A percentile compares a stretch with the other conserved stretches of the same genome.
These are phyloP conservation scores for Muscicapa comitata DNA, from an alignment of 2,797 vertebrate genomes.

Conservation along the genomic window DNA sequence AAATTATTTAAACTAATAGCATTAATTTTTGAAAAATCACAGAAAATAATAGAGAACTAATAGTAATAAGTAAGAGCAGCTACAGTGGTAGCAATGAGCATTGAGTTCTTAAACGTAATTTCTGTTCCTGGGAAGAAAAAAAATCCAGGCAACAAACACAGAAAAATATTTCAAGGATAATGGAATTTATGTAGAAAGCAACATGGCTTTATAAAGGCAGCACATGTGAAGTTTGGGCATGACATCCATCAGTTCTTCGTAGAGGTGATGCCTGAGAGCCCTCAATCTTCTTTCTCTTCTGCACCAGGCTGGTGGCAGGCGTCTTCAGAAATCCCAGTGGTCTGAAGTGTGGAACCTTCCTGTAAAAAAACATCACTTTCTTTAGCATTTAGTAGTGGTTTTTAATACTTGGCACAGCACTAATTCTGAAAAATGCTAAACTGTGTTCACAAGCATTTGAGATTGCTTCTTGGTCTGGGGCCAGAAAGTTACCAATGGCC, in stretches of 20 bases:
- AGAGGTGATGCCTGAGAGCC: background rate
- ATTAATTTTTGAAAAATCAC: conserved; percentile 46
- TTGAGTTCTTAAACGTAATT: background rate
- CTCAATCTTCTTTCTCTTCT: background rate
- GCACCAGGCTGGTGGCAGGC: background rate
- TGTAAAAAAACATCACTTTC: background rate
- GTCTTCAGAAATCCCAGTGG: background rate
- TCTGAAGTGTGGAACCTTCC: background rate
- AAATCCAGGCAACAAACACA: background rate
- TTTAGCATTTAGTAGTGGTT: background rate
- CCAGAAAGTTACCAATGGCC: background rate
- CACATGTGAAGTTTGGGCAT: background rate
- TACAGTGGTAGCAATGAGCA: background rate
- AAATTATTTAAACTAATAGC: conserved; percentile 5
- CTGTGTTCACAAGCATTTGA: background rate
- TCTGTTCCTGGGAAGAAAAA: background rate
- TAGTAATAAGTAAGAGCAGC: background rate
- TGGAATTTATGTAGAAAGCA: background rate
- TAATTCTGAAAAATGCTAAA: conserved; percentile 1
- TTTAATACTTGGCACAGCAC: background rate
- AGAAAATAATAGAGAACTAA: background rate
- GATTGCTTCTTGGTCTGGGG: background rate
- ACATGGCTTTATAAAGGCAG: background rate
- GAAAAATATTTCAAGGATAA: background rate
- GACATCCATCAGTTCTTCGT: background rate